Percentiles rank a stretch among this genome's conserved stretches.
Evolutionary conservation across 2,113 vertebrate genomes (phyloP).

Genomic region (Takifugu flavidus): DNA sequence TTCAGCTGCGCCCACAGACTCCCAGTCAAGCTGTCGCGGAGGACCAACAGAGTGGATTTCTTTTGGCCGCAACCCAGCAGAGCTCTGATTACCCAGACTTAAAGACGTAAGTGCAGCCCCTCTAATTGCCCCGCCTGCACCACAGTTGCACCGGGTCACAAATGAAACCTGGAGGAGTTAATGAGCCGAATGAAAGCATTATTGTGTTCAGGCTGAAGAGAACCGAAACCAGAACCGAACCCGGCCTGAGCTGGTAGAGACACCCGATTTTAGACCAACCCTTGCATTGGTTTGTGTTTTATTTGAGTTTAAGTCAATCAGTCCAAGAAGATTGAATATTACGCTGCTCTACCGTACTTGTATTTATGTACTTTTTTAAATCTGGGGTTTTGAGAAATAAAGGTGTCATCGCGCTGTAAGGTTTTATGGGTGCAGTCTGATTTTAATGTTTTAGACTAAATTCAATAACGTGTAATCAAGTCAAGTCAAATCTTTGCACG

Average conservation of each 20-base stretch:
- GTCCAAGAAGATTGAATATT: not conserved
- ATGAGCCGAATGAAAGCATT: constrained; percentile 21
- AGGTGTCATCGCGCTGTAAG: no score
- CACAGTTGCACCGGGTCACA: constrained; percentile 6
- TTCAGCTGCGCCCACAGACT: no score
- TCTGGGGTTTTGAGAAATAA: no score
- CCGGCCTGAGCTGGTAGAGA: not conserved
- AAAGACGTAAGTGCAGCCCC: constrained; percentile 9
- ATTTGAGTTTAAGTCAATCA: not conserved
- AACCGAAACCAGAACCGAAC: not conserved
- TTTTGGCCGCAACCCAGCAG: constrained; percentile 1
- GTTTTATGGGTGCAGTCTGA: no score
- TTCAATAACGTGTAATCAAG: not conserved
- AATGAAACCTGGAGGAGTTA: constrained; percentile 10
- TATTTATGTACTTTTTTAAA: not conserved
- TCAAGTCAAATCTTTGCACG: constrained; percentile 5
- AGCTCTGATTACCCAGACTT: not conserved
- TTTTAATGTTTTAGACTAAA: no score
- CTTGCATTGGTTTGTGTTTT: not conserved
- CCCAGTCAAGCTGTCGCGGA: not conserved
- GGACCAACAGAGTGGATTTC: not conserved
- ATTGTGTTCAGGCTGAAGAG: constrained; percentile 9
- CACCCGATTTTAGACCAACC: not conserved
- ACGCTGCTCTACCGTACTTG: not conserved
- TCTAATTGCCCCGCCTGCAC: constrained; percentile 7